Percentiles rank a stretch among this genome's conserved stretches.
phyloP scores from a whole-genome alignment of 1,140 invertebrate genomes.

The Halyomorpha halys region DNA sequence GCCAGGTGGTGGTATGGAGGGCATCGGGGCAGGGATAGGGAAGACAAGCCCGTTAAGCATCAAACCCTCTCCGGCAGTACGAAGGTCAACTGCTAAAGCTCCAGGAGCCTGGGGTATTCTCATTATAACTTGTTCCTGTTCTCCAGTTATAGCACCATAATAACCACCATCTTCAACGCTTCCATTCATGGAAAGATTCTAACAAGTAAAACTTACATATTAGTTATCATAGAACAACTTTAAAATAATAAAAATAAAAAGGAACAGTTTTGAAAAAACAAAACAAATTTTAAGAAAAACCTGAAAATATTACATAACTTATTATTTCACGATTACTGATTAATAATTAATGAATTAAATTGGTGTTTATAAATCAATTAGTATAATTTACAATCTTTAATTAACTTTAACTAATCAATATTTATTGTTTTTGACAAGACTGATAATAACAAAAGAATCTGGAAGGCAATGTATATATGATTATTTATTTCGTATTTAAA shows the following conservation, averaged over 20 bases:
- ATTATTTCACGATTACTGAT: too few species aligned
- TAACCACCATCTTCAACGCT: neutral
- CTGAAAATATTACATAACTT: neutral
- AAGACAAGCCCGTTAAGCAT: conserved; percentile 11
- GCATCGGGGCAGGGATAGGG: conserved; percentile 1
- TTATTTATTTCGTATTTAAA: too few species aligned
- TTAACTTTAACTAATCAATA: too few species aligned
- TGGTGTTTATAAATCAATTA: too few species aligned
- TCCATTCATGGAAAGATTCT: conserved; percentile 7
- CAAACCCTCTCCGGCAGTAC: neutral
- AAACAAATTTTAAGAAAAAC: neutral
- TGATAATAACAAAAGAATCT: too few species aligned
- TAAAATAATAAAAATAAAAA: neutral
- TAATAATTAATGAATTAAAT: too few species aligned
- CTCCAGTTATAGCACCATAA: neutral
- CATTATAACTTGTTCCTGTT: too few species aligned
- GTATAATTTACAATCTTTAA: too few species aligned
- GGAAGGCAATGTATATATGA: too few species aligned
- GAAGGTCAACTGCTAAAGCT: neutral
- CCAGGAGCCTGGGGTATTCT: neutral
- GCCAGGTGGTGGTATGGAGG: conserved; percentile 1
- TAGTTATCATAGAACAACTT: neutral
- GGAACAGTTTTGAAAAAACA: neutral
- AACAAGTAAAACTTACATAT: neutral
- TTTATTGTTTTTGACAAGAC: too few species aligned